Evolutionary conservation across 2,888 invertebrate genomes (phyloP).

Genomic region (Camptogramma bilineatum): DNA sequence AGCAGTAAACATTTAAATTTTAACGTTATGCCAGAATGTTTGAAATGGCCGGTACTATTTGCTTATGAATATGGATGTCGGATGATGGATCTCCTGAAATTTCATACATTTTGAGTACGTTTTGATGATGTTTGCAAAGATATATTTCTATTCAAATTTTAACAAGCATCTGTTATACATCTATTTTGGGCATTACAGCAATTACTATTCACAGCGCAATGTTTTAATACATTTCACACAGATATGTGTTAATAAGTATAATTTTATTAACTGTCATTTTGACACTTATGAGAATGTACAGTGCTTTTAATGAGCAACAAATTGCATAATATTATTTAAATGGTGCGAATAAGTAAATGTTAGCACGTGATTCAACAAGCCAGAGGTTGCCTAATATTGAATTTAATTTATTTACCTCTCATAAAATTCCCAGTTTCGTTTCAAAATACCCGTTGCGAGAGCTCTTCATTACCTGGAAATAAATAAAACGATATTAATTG

Average conservation of each 20-base stretch:
- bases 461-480: slow-evolving; percentile 73
- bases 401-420: slow-evolving; percentile 65
- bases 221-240: neutral
- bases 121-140: slow-evolving; percentile 20
- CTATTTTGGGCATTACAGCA: neutral
- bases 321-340: neutral
- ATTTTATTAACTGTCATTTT: neutral
- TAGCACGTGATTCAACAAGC: slow-evolving; percentile 48
- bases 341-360: slow-evolving; percentile 21
- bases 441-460: slow-evolving; percentile 67
- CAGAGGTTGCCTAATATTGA: slow-evolving; percentile 39
- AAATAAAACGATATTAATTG: slow-evolving; percentile 36
- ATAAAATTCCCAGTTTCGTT: slow-evolving; percentile 72
- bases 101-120: slow-evolving; percentile 28
- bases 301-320: slow-evolving; percentile 11
- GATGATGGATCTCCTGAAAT: slow-evolving; percentile 28
- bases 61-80: slow-evolving; percentile 29
- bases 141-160: too few species aligned
- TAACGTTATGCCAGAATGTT: slow-evolving; percentile 30
- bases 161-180: too few species aligned
- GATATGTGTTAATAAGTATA: neutral
- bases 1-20: slow-evolving; percentile 28
- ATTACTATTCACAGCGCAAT: neutral
- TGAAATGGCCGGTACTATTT: slow-evolving; percentile 22
- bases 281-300: neutral